Evolutionary conservation across 2,888 invertebrate genomes (phyloP), one percentile per base, ranked within the genome.

Genomic region (Seira musarum): DNA sequence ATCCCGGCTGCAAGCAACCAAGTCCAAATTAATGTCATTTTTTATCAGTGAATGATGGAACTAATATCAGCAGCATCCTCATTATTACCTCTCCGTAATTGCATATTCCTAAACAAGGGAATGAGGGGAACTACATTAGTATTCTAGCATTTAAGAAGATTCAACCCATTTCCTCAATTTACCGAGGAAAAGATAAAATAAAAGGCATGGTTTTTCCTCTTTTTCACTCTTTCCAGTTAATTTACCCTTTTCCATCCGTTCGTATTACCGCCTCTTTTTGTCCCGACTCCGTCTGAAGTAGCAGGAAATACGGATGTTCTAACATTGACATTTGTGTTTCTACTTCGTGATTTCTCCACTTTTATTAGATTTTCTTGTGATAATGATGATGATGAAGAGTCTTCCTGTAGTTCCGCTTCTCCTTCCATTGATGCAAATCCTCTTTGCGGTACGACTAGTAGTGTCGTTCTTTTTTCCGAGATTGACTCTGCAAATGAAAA

Each of bases 341-440:
- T 49, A 13, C 49, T 13, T 49, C 49, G 49, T 49, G 49, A 19
- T 53, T 68, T 68, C 68, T 25, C 40, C 35, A 2, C 49, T 68
- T 53, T 49, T 17, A 68, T 68, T 68, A 53, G 35, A 60, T 60
- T 60, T 22, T 70, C 69, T 19, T 24, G 22, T 17, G 69, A 70
- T 25, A 49, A 70, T 60, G 69, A n/a, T 19, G 25, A 49, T 13
- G 49, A 49, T n/a, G 49, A 49, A 13, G 49, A 49, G 17, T 13
- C 13, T n/a, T 13, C 49, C 49, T 49, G 13, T 2, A n/a, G 2
- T 15, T 49, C 53, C 40, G 15, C 46, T 66, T 17, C 66, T 17
- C 1, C 30, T 30, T 19, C 13, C 24, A 65, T 40, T 65, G 25
- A 65, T 65, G 30, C 30, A 30, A 17, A 65, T 24, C 19, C 24